Evolutionary conservation across 2,888 invertebrate genomes (phyloP), one percentile per base, ranked within the genome.

Genomic region (Listrodromus nycthemerus): DNA sequence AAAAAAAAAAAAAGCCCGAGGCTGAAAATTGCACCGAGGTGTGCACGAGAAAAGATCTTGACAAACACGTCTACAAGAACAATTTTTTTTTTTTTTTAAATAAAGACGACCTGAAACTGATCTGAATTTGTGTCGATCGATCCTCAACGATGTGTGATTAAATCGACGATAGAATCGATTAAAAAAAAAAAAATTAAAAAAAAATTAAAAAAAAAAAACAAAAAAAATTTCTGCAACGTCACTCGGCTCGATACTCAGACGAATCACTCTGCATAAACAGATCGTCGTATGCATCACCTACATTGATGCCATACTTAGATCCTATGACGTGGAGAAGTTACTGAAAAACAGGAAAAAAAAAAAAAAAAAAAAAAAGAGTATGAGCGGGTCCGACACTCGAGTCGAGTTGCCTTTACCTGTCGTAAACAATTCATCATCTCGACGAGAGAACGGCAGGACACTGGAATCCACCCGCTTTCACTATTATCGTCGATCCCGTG

Each of bases 341-440:
- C 33, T 41, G 19, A 52, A 52, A 52, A 8, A n/a, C n/a, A 13
- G n/a, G 4, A 19, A 37, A 41, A 45, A 2, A 66, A 41, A 19
- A 16, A 48, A 63, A 63, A 63, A 74, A n/a, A 21, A 48, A 41
- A 48, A n/a, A 21, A 48, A 41, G 33, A 63, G 19, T 30, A 13
- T 27, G 19, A 2, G 19, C 52, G 21, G 1, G 52, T 37, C 69
- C 6, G 30, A 21, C 52, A 30, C 30, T 21, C 52, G 52, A 70
- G n/a, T 24, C 63, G 10, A 10, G 45, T 10, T 66, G 65, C 24
- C 52, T 75, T 52, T 41, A 52, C 75, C 37, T 21, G 27, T 66
- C 24, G 65, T 41, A 16, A 65, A 75, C 37, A 16, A 66, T 66
- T 52, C 37, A 65, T 24, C 37, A 67, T 24, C 27, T 41, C 19